These are phyloP conservation scores for Alces alces DNA, from an alignment of 2,113 vertebrate genomes.

Conservation along the genomic window DNA sequence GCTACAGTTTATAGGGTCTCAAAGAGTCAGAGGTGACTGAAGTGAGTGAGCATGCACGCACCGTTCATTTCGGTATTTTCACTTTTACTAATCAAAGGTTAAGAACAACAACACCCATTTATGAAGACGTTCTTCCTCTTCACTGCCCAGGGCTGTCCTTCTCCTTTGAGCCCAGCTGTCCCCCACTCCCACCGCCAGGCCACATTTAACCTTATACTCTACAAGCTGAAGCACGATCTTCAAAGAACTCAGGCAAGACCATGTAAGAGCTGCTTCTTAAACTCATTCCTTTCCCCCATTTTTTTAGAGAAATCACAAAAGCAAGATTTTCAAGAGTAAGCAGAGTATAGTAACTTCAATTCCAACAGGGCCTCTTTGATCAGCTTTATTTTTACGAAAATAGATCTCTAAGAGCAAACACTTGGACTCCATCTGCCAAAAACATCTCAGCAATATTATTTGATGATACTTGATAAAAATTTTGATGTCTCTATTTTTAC, in stretches of 20 bases:
- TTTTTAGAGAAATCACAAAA: conserved; percentile 77
- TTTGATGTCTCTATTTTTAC: conserved; percentile 57
- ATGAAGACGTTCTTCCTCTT: not conserved
- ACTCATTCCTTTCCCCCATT: conserved; percentile 61
- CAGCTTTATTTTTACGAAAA: conserved; percentile 83
- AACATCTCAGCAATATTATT: conserved; percentile 73
- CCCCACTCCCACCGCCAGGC: not conserved
- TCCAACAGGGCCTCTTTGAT: conserved; percentile 76
- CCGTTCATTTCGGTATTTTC: not conserved
- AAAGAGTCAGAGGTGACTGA: not conserved
- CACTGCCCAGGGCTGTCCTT: not conserved
- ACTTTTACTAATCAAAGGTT: not conserved
- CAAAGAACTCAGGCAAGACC: conserved; percentile 53
- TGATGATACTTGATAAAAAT: conserved; percentile 50
- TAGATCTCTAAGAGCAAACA: conserved; percentile 76
- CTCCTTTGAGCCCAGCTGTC: not conserved
- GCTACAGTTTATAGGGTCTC: not conserved
- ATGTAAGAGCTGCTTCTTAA: conserved; percentile 59
- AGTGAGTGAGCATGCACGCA: not conserved
- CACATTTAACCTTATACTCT: not conserved
- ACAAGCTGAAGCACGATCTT: conserved; percentile 21
- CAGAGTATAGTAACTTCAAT: conserved; percentile 72
- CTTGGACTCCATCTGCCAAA: conserved; percentile 71
- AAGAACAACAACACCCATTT: not conserved
- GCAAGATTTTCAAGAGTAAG: conserved; percentile 71